phyloP scores from a whole-genome alignment of 2,113 vertebrate genomes.

The Hipposideros armiger region DNA sequence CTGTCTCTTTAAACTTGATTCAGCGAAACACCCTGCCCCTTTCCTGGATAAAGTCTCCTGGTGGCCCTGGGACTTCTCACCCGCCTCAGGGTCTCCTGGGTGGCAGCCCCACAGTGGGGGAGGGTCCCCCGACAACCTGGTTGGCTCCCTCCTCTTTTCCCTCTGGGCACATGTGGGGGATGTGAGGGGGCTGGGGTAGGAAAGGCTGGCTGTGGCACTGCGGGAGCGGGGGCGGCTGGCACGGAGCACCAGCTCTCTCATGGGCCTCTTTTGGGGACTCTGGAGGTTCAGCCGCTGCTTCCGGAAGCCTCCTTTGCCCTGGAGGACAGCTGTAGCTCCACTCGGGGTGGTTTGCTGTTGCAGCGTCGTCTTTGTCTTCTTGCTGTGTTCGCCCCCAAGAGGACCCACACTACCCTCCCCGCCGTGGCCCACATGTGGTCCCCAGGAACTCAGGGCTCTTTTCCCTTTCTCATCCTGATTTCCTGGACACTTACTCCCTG shows the following conservation, averaged over 20 bases:
- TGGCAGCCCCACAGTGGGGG: background rate
- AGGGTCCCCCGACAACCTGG: rapidly evolving
- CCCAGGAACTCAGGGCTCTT: background rate
- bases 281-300: background rate
- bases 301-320: background rate
- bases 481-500: background rate
- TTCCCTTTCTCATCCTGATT: background rate
- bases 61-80: too few relatives aligned
- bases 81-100: background rate
- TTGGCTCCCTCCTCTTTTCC: background rate
- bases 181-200: rapidly evolving
- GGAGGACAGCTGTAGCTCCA: rapidly evolving
- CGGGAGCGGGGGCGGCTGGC: background rate
- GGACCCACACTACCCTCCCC: too few relatives aligned
- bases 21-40: rapidly evolving
- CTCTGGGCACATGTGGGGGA: too few relatives aligned
- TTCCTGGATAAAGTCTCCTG: background rate
- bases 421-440: background rate
- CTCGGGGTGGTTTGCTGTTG: background rate
- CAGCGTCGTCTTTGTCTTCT: background rate
- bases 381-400: rapidly evolving
- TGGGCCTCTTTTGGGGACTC: background rate
- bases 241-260: background rate
- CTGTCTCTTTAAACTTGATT: background rate
- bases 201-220: background rate